These are phyloP conservation scores for Drosophila formosana DNA, from an alignment of 2,888 invertebrate genomes.

Conservation along the genomic window DNA sequence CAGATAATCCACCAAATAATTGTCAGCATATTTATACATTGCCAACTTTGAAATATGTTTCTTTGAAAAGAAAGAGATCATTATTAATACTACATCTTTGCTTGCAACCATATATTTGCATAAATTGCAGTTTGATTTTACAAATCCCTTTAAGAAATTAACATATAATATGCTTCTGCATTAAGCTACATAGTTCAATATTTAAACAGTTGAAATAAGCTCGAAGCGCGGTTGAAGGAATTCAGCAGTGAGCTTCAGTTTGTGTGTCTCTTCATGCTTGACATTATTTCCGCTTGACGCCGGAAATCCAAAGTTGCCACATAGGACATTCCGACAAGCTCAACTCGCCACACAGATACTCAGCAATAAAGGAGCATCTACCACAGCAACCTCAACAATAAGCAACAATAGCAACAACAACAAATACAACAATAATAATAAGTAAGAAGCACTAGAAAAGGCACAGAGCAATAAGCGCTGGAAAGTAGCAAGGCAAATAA, in stretches of 20 bases:
- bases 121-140: slow-evolving; percentile 7
- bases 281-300: slow-evolving; percentile 69
- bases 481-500: slow-evolving; percentile 70
- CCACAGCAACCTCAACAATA: slow-evolving; percentile 16
- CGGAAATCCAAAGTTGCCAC: slow-evolving; percentile 70
- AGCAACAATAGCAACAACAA: slow-evolving; percentile 11
- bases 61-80: not conserved
- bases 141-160: slow-evolving; percentile 36
- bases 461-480: slow-evolving; percentile 60
- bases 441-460: slow-evolving; percentile 25
- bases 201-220: slow-evolving; percentile 47
- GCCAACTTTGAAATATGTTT: no score
- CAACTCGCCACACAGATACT: slow-evolving; percentile 31
- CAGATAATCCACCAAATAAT: no score
- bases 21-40: no score
- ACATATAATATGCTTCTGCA: slow-evolving; percentile 26
- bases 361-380: slow-evolving; percentile 22
- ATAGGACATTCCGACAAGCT: slow-evolving; percentile 42
- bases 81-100: not conserved
- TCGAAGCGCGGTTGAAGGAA: slow-evolving; percentile 17
- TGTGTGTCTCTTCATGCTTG: slow-evolving; percentile 63
- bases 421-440: slow-evolving; percentile 23
- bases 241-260: slow-evolving; percentile 27
- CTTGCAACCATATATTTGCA: not conserved
- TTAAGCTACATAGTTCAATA: slow-evolving; percentile 49